phyloP scores from a whole-genome alignment of 2,113 vertebrate genomes.

The Macheiramphus alcinus region DNA sequence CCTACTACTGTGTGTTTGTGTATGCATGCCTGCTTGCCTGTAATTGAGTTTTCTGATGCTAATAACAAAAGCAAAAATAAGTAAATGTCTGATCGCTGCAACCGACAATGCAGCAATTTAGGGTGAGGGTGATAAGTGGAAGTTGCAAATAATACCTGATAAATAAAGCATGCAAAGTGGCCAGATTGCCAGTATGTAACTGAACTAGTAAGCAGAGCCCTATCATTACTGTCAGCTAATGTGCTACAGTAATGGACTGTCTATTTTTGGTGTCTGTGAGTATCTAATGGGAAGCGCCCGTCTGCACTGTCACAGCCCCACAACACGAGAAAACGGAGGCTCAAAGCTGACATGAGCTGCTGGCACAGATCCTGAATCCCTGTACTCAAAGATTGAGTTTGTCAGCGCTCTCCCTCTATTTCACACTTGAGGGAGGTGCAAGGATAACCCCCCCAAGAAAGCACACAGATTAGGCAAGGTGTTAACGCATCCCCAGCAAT shows the following conservation, averaged over 20 bases:
- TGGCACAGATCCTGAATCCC: background rate
- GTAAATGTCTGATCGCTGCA: background rate
- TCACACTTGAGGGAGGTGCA: background rate
- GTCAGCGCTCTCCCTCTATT: background rate
- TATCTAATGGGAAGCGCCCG: background rate
- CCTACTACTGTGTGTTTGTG: constrained; percentile 50
- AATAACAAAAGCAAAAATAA: constrained; percentile 7
- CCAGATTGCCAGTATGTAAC: background rate
- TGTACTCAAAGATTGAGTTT: background rate
- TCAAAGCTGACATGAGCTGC: background rate
- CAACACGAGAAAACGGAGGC: background rate
- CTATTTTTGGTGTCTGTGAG: background rate
- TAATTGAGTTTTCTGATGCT: constrained; percentile 30
- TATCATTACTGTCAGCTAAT: background rate
- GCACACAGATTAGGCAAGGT: background rate
- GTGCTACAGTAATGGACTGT: background rate
- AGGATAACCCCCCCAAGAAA: background rate
- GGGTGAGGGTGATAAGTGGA: background rate
- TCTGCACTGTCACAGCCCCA: background rate
- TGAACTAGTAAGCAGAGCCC: constrained; percentile 13
- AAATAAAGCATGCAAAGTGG: constrained; percentile 21
- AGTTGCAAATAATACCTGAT: constrained; percentile 31
- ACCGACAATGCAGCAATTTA: background rate
- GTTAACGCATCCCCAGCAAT: background rate
- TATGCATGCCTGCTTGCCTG: background rate